These are phyloP conservation scores for Pseudopipra pipra DNA, from an alignment of 2,113 vertebrate genomes.

Conservation along the genomic window DNA sequence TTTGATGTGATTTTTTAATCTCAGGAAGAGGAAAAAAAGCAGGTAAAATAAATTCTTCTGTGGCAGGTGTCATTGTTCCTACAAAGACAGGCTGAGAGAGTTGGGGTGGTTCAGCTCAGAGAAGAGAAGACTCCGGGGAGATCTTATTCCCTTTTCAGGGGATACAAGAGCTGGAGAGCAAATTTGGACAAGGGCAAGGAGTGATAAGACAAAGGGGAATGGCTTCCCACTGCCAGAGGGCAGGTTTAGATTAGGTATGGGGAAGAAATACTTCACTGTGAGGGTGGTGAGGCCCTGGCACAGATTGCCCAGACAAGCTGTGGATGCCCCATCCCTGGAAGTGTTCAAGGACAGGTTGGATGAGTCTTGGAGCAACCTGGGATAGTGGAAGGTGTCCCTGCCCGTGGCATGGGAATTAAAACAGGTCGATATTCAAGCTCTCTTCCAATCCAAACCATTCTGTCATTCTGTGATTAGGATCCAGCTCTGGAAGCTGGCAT, in stretches of 20 bases:
- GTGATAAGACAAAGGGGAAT: background rate
- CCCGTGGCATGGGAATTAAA: background rate
- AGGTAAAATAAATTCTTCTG: background rate
- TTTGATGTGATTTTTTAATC: conserved; percentile 7
- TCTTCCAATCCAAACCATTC: background rate
- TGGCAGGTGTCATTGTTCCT: background rate
- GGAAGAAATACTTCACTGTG: background rate
- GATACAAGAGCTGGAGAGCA: background rate
- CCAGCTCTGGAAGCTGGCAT: background rate
- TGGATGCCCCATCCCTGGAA: background rate
- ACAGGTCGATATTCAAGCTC: background rate
- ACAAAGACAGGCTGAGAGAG: background rate
- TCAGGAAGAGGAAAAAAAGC: background rate
- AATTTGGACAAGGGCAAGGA: background rate
- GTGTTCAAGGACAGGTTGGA: background rate
- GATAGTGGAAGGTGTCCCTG: background rate
- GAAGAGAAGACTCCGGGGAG: background rate
- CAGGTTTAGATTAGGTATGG: background rate
- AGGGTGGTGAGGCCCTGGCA: background rate
- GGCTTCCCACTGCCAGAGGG: background rate
- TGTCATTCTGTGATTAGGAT: background rate
- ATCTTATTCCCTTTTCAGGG: background rate
- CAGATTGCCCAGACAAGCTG: background rate
- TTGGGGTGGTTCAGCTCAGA: background rate
- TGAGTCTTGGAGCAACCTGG: background rate